phyloP scores from a whole-genome alignment of 1,140 invertebrate genomes.

The Uloborus diversus region DNA sequence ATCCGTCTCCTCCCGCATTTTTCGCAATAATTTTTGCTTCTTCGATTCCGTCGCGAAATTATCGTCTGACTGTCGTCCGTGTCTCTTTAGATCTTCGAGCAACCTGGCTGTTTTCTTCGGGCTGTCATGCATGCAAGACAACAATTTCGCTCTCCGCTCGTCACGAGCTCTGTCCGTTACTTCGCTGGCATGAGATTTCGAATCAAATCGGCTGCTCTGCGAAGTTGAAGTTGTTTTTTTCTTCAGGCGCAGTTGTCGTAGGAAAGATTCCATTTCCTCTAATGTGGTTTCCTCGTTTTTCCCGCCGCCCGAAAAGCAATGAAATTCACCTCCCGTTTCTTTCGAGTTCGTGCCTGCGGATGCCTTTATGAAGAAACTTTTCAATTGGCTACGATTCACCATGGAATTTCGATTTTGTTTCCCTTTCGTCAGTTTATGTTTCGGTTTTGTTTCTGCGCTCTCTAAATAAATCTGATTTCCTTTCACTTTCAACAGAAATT shows the following conservation, averaged over 20 bases:
- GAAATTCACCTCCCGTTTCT: neutral
- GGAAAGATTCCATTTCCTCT: conserved; percentile 42
- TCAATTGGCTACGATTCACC: neutral
- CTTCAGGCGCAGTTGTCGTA: conserved; percentile 4
- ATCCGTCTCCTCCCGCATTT: conserved; percentile 21
- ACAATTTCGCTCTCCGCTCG: conserved; percentile 27
- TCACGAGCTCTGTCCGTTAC: conserved; percentile 15
- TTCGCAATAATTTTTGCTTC: conserved; percentile 24
- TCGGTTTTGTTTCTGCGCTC: neutral
- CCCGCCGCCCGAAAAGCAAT: neutral
- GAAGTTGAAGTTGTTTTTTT: neutral
- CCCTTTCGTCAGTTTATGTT: neutral
- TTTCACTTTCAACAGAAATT: conserved; percentile 9
- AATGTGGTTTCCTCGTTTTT: neutral
- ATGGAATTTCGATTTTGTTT: neutral
- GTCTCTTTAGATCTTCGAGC: conserved; percentile 21
- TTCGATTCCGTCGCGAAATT: neutral
- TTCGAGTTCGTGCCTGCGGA: neutral
- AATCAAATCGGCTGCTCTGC: no score
- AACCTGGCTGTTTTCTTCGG: conserved; percentile 25
- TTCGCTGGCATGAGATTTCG: neutral
- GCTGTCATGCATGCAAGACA: conserved; percentile 11
- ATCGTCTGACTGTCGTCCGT: neutral
- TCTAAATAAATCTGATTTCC: conserved; percentile 22
- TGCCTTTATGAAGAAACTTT: neutral